These are phyloP conservation scores for Felis catus DNA, from an alignment of 2,113 vertebrate species.

Conservation along the genomic window F.catus_Fca126_mat1.0 CM031421.1:82674501-82675000, in stretches of 20 bases:
- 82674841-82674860: background rate
- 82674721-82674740: background rate
- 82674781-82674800: background rate
- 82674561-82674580: background rate
- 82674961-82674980: background rate
- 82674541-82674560: background rate
- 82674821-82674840: background rate
- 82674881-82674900: background rate
- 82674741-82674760: background rate
- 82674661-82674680: background rate
- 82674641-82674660: background rate
- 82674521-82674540: background rate
- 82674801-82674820: background rate
- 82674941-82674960: background rate
- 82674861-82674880: background rate
- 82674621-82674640: background rate
- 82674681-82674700: background rate
- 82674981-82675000: background rate
- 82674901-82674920: background rate
- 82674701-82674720: background rate
- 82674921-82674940: background rate
- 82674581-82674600: background rate
- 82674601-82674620: background rate
- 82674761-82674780: conserved; percentile 7
- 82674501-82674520: background rate